Evolutionary conservation across 2,113 vertebrate species (phyloP).

Genomic region (Protomyctophum bolini): DNA sequence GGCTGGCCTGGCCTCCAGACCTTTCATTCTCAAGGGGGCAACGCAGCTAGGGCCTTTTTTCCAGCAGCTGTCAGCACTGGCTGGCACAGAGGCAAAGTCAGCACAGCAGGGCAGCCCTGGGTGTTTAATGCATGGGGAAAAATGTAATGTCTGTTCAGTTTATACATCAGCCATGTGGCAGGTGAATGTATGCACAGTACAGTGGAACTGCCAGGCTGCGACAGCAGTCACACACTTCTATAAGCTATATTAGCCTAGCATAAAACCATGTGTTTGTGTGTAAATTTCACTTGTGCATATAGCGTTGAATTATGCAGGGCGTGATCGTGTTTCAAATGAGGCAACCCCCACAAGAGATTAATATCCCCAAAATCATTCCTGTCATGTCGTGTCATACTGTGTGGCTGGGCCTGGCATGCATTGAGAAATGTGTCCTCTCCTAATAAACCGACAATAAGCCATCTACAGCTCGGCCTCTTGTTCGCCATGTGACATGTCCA

Average conservation of each 20-base stretch:
- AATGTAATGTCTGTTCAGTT: conserved; percentile 30
- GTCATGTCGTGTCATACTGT: neutral
- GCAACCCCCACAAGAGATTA: neutral
- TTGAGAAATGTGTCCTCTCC: neutral
- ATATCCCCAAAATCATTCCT: neutral
- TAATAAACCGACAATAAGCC: conserved; percentile 13
- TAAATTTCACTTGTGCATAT: neutral
- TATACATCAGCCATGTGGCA: neutral
- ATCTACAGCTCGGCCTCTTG: conserved; percentile 5
- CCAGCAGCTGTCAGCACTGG: conserved; percentile 44
- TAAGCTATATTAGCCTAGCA: neutral
- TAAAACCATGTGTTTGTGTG: neutral
- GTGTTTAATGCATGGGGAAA: conserved; percentile 38
- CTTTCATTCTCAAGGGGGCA: neutral
- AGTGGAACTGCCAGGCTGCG: neutral
- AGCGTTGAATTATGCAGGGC: neutral
- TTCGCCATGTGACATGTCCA: neutral
- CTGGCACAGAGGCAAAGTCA: conserved; percentile 22
- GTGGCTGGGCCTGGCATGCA: too few species aligned
- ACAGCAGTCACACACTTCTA: neutral
- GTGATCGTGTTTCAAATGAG: neutral
- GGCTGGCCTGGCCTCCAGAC: neutral
- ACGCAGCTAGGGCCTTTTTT: conserved; percentile 20
- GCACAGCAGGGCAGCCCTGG: neutral
- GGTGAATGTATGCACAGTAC: conserved; percentile 5